Base-by-base conservation (phyloP, 2,797 vertebrate genomes). In the Chaetophractus vellerosus region DNA sequence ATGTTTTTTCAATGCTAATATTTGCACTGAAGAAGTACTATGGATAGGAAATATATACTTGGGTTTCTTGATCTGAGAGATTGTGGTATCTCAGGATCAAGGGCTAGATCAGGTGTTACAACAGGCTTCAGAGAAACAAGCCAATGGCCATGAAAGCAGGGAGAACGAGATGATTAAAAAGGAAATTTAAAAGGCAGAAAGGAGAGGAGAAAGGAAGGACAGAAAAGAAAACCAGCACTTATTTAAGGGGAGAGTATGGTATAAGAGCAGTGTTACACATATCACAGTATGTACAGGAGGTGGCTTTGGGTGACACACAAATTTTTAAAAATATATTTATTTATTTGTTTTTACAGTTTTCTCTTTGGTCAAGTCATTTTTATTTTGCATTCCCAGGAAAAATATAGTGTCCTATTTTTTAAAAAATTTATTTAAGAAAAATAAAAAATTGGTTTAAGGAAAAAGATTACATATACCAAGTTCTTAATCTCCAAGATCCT, bases 381-480 rank as follows among this genome's bases (percentile, higher is more conserved):
- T 88, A 48, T 21, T 96, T 91, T 87, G 31, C 11, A 75, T 80
- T 88, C 63, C 61, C 16, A 92, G n/a, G 45, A 88, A 1, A 88
- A 45, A 84, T 24, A 87, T 10, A 63, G 9, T 68, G 33, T 80
- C 36, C n/a, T 71, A 33, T 36, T 71, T 94, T 45, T 45, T 45
- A 5, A 31, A 59, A 86, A 78, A 38, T 36, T 31, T 84, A 80
- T 79, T 80, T 79, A 83, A 76, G 24, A 71, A 88, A 57, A 87
- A 81, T 1, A 11, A 23, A 64, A 91, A 93, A 85, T 68, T 24
- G 79, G 2, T 66, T 41, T 81, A 96, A 91, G 33, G 38, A 15
- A 85, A 79, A 85, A 71, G 63, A 79, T 45, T 41, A 76, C 31
- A 9, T 33, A 48, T 63, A 68, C 31, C 9, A 87, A 61, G 9